Conservation (phyloP, 1,140 invertebrate species). For the Drosophila leontia region DNA sequence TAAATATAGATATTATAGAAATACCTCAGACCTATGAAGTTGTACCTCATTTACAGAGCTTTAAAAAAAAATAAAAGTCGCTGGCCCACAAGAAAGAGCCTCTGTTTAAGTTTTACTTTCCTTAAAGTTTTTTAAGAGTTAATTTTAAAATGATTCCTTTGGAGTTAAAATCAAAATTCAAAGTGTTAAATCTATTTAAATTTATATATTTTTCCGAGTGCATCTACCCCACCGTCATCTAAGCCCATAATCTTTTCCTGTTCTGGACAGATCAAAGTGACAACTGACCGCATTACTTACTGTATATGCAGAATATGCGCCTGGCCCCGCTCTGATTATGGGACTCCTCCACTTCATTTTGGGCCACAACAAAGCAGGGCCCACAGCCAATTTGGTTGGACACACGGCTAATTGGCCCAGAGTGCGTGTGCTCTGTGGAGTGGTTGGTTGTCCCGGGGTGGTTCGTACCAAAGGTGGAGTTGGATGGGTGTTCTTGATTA, state of each 20-base stretch:
- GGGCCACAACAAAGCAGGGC: slow-evolving; percentile 71
- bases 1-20: background rate
- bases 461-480: background rate
- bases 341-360: slow-evolving; percentile 40
- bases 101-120: background rate
- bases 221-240: background rate
- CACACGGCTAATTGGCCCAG: slow-evolving; percentile 73
- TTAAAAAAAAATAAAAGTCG: background rate
- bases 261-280: slow-evolving; percentile 66
- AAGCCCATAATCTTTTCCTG: slow-evolving; percentile 2
- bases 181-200: background rate
- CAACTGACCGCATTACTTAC: slow-evolving; percentile 71
- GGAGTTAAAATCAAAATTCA: too few species aligned
- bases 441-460: slow-evolving; percentile 24
- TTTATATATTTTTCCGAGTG: slow-evolving; percentile 3
- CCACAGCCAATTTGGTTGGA: slow-evolving; percentile 70
- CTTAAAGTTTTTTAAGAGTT: background rate
- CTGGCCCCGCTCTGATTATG: slow-evolving; percentile 9
- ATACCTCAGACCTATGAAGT: background rate
- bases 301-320: slow-evolving; percentile 24
- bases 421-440: slow-evolving; percentile 27
- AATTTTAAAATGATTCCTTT: background rate
- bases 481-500: slow-evolving; percentile 47
- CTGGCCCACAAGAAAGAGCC: background rate
- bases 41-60: background rate